Evolutionary conservation across 2,888 invertebrate genomes (phyloP), one percentile per base, ranked within the genome.

Genomic region (Clunio marinus): DNA sequence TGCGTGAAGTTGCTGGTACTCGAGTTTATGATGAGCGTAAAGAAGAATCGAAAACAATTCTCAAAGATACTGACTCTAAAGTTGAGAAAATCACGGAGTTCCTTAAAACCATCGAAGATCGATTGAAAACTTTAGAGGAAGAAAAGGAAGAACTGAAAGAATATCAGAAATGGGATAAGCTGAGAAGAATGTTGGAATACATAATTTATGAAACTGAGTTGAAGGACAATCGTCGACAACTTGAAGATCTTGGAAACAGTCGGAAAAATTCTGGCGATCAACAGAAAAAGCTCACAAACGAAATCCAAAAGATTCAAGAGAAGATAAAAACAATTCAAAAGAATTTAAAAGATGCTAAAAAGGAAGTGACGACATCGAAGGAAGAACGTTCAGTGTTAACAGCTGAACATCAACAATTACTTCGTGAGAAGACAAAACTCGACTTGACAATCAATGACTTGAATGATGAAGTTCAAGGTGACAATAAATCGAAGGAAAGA

Each of bases 111-210:
- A 98, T 98, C 71, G 96, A 97, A 78, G 98, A 99, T 75, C 85
- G 98, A 62, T 81, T 99, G 69, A 90, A 93, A 76, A 98, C 97
- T 0, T 81, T 99, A 28, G 97, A 99, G 78, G 96, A 96, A 75
- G 99, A 99, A 78, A 99, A 99, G 74, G 98, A 99, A 76, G 99
- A 99, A 75, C 79, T 99, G 68, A 98, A 97, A 76, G 97, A 98
- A 75, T 99, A 99, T 78, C 99, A 99, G 80, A 93, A 95, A 75
- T 95, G 95, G 91, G 99, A 99, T 76, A 93, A 96, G 76, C 91
- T 93, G 73, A 84, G 98, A 22, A 84, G 97, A 46, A 92, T 96
- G 28, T 81, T 99, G 7, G 99, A 99, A 78, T 99, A 96, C 77
- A 96, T 98, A 57, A 97, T 99, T 75, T 95, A 97, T 74, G 97